phyloP scores from a whole-genome alignment of 2,888 invertebrate genomes.

The Alsophila aescularia region DNA sequence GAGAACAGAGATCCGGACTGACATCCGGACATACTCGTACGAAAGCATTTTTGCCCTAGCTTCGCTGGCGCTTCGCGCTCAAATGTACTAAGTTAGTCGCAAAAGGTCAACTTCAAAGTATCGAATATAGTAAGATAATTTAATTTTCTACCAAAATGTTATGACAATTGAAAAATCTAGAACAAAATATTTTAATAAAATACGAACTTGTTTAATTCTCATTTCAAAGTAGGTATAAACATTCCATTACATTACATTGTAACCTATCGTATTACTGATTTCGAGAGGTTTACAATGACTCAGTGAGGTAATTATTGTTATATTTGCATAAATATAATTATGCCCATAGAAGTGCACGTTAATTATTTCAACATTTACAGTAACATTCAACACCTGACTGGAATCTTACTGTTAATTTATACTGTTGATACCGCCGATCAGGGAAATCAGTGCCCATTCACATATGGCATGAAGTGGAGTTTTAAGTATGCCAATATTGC shows the following conservation, averaged over 20 bases:
- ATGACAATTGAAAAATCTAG: no score
- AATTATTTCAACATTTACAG: slow-evolving; percentile 25
- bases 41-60: no score
- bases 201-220: no score
- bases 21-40: no score
- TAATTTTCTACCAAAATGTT: no score
- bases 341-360: slow-evolving; percentile 19
- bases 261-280: neutral
- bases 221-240: neutral
- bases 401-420: slow-evolving; percentile 16
- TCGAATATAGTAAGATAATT: no score
- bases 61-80: no score
- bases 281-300: neutral
- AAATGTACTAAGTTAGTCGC: no score
- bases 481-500: neutral
- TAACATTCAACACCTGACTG: slow-evolving; percentile 26
- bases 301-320: slow-evolving; percentile 12
- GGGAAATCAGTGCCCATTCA: neutral
- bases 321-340: slow-evolving; percentile 25
- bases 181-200: no score
- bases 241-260: slow-evolving; percentile 6
- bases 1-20: no score
- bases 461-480: neutral
- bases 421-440: slow-evolving; percentile 1
- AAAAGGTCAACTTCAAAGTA: no score